A percentile compares a stretch with the other conserved stretches of the same genome.
These are phyloP conservation scores for Diloba caeruleocephala DNA, from an alignment of 2,888 invertebrate species.

Conservation along the genomic window DNA sequence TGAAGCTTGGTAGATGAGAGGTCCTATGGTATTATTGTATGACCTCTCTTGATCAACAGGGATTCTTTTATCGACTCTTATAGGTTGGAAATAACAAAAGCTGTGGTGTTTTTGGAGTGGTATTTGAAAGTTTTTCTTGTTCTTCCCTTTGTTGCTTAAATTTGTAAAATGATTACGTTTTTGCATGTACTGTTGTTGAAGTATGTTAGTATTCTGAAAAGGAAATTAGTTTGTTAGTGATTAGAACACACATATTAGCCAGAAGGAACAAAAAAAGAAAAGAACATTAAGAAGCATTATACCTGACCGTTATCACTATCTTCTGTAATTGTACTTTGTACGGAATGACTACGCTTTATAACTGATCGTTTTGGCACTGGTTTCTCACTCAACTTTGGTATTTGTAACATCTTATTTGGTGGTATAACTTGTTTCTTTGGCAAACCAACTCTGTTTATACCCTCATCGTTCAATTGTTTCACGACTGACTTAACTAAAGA, in stretches of 20 bases:
- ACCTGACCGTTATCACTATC: constrained; percentile 81
- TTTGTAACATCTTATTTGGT: constrained; percentile 85
- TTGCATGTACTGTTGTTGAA: constrained; percentile 89
- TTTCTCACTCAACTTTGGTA: constrained; percentile 85
- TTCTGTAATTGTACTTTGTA: constrained; percentile 75
- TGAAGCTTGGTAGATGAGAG: constrained; percentile 81
- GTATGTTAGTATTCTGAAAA: constrained; percentile 90
- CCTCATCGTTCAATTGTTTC: constrained; percentile 79
- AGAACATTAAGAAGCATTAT: constrained; percentile 71
- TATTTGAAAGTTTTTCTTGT: constrained; percentile 91
- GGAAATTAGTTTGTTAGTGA: constrained; percentile 78
- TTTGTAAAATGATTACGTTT: constrained; percentile 89
- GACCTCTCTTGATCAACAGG: constrained; percentile 82
- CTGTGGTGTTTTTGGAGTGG: constrained; percentile 91
- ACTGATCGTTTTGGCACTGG: constrained; percentile 84
- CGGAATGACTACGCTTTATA: constrained; percentile 82
- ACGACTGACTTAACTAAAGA: constrained; percentile 83
- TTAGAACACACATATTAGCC: constrained; percentile 61
- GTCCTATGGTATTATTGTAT: constrained; percentile 84
- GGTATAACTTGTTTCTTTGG: constrained; percentile 83
- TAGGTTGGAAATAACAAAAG: constrained; percentile 91
- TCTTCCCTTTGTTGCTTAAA: constrained; percentile 82
- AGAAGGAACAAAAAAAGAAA: constrained; percentile 46
- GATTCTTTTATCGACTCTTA: constrained; percentile 89
- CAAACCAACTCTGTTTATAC: constrained; percentile 77